These are phyloP conservation scores for Nanorana parkeri DNA, from an alignment of 2,113 vertebrate species.

Conservation along the genomic window DNA sequence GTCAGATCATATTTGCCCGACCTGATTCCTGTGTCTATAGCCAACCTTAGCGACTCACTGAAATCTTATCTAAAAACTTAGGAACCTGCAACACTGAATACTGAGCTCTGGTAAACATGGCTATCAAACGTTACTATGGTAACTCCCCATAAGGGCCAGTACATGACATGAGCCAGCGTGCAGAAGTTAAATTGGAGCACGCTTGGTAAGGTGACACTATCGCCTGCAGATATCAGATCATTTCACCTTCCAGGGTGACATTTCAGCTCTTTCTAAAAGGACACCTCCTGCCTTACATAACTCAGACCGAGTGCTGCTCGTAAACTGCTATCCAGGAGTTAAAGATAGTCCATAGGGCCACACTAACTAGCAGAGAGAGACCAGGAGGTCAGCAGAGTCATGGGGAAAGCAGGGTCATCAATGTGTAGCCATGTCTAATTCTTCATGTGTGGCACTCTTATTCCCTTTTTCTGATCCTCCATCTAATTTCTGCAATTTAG, in stretches of 20 bases:
- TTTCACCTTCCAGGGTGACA: not conserved
- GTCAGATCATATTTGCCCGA: too few relatives aligned
- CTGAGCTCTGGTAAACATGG: not conserved
- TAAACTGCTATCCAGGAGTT: not conserved
- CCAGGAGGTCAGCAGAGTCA: too few relatives aligned
- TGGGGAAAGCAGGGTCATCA: too few relatives aligned
- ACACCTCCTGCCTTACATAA: not conserved
- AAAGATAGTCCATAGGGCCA: conserved; percentile 7
- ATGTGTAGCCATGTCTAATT: too few relatives aligned
- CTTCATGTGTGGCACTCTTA: too few relatives aligned
- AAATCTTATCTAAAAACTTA: too few relatives aligned
- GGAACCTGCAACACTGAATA: too few relatives aligned
- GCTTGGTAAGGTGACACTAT: not conserved
- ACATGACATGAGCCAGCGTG: too few relatives aligned
- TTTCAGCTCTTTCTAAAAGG: not conserved
- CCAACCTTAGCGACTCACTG: too few relatives aligned
- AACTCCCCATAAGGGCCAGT: not conserved
- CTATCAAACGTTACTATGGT: not conserved
- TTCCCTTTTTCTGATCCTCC: too few relatives aligned
- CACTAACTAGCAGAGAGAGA: not conserved
- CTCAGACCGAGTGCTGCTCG: not conserved
- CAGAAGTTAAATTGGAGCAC: not conserved
- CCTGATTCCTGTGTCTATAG: too few relatives aligned
- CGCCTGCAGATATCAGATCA: not conserved
- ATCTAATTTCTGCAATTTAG: too few relatives aligned